phyloP scores from a whole-genome alignment of 92 coral and sea anemone species.

The Epizoanthus scotinus region DNA sequence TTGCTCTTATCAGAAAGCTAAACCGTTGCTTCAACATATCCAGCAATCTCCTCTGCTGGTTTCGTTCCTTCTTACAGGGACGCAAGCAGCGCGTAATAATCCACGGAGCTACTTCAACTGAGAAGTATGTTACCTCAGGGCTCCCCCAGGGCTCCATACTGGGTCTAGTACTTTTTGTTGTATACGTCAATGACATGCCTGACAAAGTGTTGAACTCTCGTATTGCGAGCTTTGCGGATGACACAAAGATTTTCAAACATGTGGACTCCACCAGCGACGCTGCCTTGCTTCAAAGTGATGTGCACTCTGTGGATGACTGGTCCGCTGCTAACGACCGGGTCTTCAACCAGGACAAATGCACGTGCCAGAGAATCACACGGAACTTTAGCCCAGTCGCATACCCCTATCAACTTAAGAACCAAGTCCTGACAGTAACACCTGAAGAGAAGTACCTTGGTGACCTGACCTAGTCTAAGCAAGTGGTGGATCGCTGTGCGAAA shows the following conservation, averaged over 20 bases:
- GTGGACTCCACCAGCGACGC: conserved; percentile 2
- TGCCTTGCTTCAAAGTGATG: conserved; percentile 15
- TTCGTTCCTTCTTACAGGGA: too few species aligned
- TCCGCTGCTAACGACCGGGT: not conserved
- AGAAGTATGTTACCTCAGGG: conserved; percentile 19
- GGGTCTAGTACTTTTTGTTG: not conserved
- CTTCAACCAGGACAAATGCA: conserved; percentile 17
- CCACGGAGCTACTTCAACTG: conserved; percentile 23
- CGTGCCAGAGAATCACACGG: not conserved
- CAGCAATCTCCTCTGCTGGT: not conserved
- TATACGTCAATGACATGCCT: conserved; percentile 18
- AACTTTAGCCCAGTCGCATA: conserved; percentile 33
- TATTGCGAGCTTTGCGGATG: conserved; percentile 30
- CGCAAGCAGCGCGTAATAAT: conserved; percentile 2
- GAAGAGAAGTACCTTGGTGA: too few species aligned
- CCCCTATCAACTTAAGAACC: too few species aligned
- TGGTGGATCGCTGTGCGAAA: too few species aligned
- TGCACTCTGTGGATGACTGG: conserved; percentile 1
- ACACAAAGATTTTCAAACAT: conserved; percentile 3
- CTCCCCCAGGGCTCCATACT: conserved; percentile 33
- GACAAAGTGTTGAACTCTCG: not conserved
- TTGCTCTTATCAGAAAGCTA: conserved; percentile 26
- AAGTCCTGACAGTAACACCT: too few species aligned
- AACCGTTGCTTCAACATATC: not conserved
- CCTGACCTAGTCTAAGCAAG: too few species aligned